Evolutionary conservation across 2,888 invertebrate genomes (phyloP).

Genomic region (Habrosyne pyritoides): DNA sequence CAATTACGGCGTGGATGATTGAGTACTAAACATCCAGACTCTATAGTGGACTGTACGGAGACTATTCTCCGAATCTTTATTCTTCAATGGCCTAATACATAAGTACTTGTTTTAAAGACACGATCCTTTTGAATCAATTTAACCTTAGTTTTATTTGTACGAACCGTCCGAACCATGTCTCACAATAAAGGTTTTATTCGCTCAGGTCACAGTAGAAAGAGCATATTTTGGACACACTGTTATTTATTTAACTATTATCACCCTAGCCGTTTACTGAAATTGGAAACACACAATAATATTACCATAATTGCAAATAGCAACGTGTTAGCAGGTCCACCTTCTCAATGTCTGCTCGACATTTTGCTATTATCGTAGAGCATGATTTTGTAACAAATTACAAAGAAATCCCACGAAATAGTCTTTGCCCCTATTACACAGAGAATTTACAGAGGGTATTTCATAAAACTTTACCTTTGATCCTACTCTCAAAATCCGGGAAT

Average conservation of each 20-base stretch:
- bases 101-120: too few relatives aligned
- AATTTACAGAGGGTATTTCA: slow-evolving; percentile 32
- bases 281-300: slow-evolving; percentile 64
- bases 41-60: too few relatives aligned
- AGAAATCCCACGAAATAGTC: slow-evolving; percentile 51
- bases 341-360: slow-evolving; percentile 41
- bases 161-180: not conserved
- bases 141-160: not conserved
- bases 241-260: slow-evolving; percentile 37
- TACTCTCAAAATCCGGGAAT: too few relatives aligned
- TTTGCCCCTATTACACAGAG: slow-evolving; percentile 31
- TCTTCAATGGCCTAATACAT: too few relatives aligned
- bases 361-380: slow-evolving; percentile 44
- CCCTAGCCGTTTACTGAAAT: slow-evolving; percentile 57
- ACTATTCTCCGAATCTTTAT: too few relatives aligned
- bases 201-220: not conserved
- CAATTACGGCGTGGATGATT: too few relatives aligned
- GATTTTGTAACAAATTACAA: slow-evolving; percentile 41
- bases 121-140: too few relatives aligned
- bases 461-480: slow-evolving; percentile 1
- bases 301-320: slow-evolving; percentile 61
- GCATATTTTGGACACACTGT: slow-evolving; percentile 7
- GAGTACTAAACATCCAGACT: too few relatives aligned
- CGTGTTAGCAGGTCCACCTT: slow-evolving; percentile 46
- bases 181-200: not conserved